Evolutionary conservation across 2,797 vertebrate species (phyloP).

Genomic region (Eidolon dupreanum): DNA sequence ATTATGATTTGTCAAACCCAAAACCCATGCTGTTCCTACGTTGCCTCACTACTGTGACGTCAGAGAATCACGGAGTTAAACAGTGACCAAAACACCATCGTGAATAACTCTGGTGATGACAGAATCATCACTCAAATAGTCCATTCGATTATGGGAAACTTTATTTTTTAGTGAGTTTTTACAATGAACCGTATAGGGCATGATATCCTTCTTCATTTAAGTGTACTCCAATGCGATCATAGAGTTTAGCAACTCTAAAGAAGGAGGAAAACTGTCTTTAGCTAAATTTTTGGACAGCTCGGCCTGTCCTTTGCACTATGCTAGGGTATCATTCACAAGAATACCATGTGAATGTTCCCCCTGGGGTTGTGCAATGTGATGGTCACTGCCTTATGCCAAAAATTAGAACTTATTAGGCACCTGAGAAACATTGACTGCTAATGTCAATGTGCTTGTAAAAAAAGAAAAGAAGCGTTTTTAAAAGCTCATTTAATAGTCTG

Average conservation of each 20-base stretch:
- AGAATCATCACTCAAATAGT: background rate
- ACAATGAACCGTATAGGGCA: background rate
- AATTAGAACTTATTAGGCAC: background rate
- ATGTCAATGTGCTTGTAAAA: background rate
- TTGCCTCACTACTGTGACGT: background rate
- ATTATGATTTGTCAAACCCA: background rate
- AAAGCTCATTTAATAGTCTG: background rate
- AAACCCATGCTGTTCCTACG: background rate
- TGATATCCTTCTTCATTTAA: background rate
- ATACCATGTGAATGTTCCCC: background rate
- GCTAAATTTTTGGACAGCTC: background rate
- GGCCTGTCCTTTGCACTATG: background rate
- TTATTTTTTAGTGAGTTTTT: background rate
- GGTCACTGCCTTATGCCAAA: background rate
- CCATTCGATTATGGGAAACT: background rate
- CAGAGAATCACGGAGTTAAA: background rate
- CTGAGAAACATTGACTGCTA: background rate
- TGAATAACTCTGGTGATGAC: background rate
- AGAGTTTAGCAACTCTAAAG: background rate
- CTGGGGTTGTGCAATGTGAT: background rate
- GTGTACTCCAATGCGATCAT: background rate
- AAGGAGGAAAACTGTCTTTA: background rate
- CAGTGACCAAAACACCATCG: background rate
- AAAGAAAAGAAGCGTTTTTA: background rate
- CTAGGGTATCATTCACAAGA: background rate